Base-by-base conservation (phyloP, 2,888 invertebrate species). In the Cantharis lateralis region DNA sequence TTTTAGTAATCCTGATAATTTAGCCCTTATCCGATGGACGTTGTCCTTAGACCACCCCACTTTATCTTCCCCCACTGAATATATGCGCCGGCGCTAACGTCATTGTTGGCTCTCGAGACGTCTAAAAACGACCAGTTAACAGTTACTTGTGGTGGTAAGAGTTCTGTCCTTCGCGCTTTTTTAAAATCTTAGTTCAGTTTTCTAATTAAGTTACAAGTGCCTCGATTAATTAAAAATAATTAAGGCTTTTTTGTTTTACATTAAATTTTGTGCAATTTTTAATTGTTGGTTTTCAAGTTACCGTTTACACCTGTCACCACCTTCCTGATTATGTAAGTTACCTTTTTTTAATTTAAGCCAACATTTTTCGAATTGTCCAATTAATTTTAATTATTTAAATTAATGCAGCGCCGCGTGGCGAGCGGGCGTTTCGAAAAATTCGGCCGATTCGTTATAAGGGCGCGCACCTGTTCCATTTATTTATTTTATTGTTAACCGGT, bases 81-180 rank as follows among this genome's bases (percentile, higher is more conserved):
- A 74, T 69, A 76, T 78, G 81, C 81, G 81, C 81, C 81, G 81
- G 81, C 81, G 81, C 81, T 78, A 80, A 80, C 78, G 78, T 77
- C 79, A 76, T 79, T 78, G 77, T 71, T 78, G 75, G 78, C 71
- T 78, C 74, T 79, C 75, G 79, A 79, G 79, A 75, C 79, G 73
- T 78, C 80, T 71, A 82, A 82, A 82, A 81, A 80, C 78, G 74
- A 73, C 75, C 80, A 81, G 81, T 79, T 80, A 79, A 80, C 77
- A 77, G 81, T 79, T 79, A 76, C 73, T 78, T 74, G 69, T 73
- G 74, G 74, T 73, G 20, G 81, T 81, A 77, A 24, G 15, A 74
- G 80, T 78, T 75, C 11, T 48, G 70, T 74, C 71, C 48, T 15
- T 63, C 32, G 61, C 62, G 68, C 15, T 48, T 48, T 70, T 69